Conservation (phyloP, 2,888 invertebrate species). For the Callinectes sapidus region DNA sequence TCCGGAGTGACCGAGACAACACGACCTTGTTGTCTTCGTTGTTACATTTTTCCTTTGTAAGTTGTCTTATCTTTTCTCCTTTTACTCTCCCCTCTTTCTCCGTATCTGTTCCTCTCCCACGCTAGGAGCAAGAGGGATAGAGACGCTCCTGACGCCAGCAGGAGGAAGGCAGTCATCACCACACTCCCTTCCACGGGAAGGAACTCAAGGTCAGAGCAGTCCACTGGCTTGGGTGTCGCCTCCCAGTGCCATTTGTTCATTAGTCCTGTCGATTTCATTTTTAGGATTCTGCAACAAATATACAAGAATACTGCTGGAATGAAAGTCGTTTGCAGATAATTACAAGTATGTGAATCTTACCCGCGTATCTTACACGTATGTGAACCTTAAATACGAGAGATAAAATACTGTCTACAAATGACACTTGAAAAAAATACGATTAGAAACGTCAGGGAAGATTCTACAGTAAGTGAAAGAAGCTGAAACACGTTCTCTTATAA, state of each 20-base stretch:
- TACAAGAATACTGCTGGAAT: not conserved
- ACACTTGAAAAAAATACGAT: no score
- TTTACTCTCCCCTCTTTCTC: not conserved
- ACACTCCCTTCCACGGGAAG: constrained; percentile 27
- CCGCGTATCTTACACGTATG: no score
- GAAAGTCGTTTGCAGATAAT: no score
- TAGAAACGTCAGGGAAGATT: no score
- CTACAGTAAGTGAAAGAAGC: no score
- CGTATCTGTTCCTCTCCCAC: constrained; percentile 13
- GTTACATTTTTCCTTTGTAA: not conserved
- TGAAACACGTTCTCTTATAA: no score
- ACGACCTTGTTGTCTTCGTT: no score
- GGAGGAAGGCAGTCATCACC: constrained; percentile 29
- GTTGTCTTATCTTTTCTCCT: not conserved
- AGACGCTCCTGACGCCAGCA: constrained; percentile 3
- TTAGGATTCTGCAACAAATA: constrained; percentile 41
- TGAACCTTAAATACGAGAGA: no score
- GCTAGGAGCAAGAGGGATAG: not conserved
- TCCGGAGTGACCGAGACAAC: no score
- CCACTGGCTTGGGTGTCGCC: not conserved
- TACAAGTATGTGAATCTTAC: no score
- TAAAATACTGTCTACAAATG: no score
- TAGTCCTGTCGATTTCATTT: constrained; percentile 47
- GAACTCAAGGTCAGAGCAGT: constrained; percentile 42
- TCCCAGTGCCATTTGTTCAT: constrained; percentile 45